Evolutionary conservation across 2,888 invertebrate genomes (phyloP), one percentile per base, ranked within the genome.

Genomic region (Eueremaeus valkanovi): DNA sequence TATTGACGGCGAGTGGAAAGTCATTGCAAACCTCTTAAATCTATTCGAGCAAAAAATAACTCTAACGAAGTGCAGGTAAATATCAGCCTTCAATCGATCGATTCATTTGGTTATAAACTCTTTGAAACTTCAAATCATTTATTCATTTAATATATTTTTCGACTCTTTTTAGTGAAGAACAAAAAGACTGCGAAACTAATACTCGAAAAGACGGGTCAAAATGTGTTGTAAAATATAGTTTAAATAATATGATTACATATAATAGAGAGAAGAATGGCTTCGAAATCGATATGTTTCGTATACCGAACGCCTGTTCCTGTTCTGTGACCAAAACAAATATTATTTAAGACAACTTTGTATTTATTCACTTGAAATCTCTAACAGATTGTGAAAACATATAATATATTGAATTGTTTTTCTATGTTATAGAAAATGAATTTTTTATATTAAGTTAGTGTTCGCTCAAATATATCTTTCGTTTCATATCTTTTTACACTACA

Each of bases 11-110:
- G 8, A 58, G 6, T 79, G 79, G 79, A 78, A 77, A 33, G 68
- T 78, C 31, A 76, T 79, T 42, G 74, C 78, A 29, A 78, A 78
- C 55, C 27, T 79, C 21, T 76, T 0, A 11, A 21, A 2, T 36
- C n/a, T 63, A 18, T 31, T 63, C 3, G 33, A 33, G n/a, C 63
- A 63, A 63, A 63, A 13, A 33, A 29, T 63, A n/a, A 33, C 31
- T 6, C 63, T 63, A 31, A 63, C 63, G 33, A 63, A 63, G 16
- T 63, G 63, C 63, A 63, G 63, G 63, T 63, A 63, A 29, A 16
- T 16, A 58, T 29, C 16, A 27, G n/a, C n/a, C n/a, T n/a, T n/a
- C n/a, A n/a, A n/a, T n/a, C n/a, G n/a, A n/a, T n/a, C n/a, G n/a
- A n/a, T n/a, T n/a, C n/a, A n/a, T n/a, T n/a, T n/a, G 27, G 16